These are phyloP conservation scores for Cebus imitator DNA, from an alignment of 2,113 vertebrate genomes.

Conservation along the genomic window DNA sequence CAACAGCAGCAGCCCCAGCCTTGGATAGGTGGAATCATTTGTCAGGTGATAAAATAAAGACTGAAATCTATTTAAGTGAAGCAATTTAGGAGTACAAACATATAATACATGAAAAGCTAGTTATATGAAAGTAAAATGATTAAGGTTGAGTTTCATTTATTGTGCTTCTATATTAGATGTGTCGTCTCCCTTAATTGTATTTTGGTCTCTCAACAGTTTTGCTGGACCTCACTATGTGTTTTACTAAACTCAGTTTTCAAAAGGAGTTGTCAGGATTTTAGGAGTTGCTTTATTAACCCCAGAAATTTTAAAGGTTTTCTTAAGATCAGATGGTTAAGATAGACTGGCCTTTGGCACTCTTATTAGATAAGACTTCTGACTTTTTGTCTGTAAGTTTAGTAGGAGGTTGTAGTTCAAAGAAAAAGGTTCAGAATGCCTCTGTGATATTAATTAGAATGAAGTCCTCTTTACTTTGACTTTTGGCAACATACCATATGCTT, in stretches of 20 bases:
- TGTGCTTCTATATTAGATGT: not conserved
- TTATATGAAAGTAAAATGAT: not conserved
- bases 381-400: constrained; percentile 42
- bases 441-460: not conserved
- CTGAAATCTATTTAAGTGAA: not conserved
- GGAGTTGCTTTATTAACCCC: not conserved
- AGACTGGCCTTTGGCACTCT: not conserved
- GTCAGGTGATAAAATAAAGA: not conserved
- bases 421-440: not conserved
- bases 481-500: not conserved
- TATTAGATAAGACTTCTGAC: constrained; percentile 13
- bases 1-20: not conserved
- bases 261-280: not conserved
- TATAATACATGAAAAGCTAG: not conserved
- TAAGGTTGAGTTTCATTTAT: not conserved
- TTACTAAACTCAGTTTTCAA: constrained; percentile 11
- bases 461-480: not conserved
- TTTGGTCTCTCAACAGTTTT: not conserved
- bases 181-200: not conserved
- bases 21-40: not conserved
- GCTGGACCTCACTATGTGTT: not conserved
- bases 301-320: constrained; percentile 10
- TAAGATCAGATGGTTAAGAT: not conserved
- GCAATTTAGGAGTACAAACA: not conserved
- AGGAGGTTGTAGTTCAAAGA: constrained; percentile 1